Conservation (phyloP, 2,113 vertebrate species). For the Pongo abelii region DNA sequence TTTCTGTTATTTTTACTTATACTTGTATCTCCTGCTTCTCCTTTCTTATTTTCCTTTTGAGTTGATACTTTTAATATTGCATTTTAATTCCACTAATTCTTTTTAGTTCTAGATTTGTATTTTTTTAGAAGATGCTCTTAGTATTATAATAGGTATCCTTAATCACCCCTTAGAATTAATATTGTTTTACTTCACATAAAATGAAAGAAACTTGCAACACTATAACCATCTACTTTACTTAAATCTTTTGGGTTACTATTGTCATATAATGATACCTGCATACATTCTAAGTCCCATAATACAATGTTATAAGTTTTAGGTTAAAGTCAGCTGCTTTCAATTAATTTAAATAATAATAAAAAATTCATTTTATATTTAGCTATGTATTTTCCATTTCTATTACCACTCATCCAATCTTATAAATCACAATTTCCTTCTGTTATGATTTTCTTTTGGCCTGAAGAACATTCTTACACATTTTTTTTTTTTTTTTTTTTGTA, state of each 20-base stretch:
- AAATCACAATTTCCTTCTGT: background rate
- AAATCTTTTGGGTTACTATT: background rate
- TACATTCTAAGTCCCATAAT: too few relatives aligned
- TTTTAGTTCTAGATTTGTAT: background rate
- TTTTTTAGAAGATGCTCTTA: background rate
- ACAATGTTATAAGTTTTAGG: background rate
- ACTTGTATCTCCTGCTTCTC: background rate
- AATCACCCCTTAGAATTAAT: background rate
- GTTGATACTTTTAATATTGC: background rate
- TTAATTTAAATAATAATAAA: background rate
- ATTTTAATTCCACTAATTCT: background rate
- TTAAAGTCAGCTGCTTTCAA: background rate
- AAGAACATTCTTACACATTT: too few relatives aligned
- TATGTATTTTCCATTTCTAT: background rate
- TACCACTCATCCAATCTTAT: background rate
- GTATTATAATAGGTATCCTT: background rate
- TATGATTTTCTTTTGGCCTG: background rate
- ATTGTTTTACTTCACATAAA: background rate
- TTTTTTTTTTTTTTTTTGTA: too few relatives aligned
- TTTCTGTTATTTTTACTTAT: background rate
- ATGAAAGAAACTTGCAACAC: background rate
- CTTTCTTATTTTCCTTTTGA: background rate
- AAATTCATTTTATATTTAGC: background rate
- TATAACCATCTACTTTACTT: background rate
- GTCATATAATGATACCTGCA: background rate